Evolutionary conservation across 2,113 vertebrate genomes (phyloP).

Genomic region (Syngnathus typhle): DNA sequence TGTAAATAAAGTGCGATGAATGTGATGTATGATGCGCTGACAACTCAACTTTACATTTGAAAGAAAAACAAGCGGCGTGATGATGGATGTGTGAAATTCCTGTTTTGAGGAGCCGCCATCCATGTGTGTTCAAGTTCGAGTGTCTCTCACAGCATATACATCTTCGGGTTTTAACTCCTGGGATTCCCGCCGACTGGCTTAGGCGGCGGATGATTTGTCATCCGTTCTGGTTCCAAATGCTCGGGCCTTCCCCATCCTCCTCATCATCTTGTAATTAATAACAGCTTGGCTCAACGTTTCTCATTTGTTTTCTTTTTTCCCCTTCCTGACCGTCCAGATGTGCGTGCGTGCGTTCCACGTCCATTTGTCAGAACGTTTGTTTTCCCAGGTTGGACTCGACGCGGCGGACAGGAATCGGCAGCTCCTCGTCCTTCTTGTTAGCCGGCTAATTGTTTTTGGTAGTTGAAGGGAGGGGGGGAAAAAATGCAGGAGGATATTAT

Average conservation of each 20-base stretch:
- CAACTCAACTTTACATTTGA: background rate
- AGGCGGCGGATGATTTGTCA: slow-evolving; percentile 61
- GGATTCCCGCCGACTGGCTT: slow-evolving; percentile 45
- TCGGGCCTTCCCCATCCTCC: slow-evolving; percentile 59
- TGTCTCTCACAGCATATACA: slow-evolving; percentile 5
- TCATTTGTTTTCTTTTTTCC: slow-evolving; percentile 66
- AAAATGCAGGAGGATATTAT: slow-evolving; percentile 25
- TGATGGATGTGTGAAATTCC: slow-evolving; percentile 11
- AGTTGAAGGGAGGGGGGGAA: slow-evolving; percentile 17
- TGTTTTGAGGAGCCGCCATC: background rate
- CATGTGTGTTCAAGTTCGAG: slow-evolving; percentile 6
- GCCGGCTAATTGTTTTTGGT: slow-evolving; percentile 48
- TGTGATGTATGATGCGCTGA: background rate
- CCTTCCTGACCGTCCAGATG: slow-evolving; percentile 57
- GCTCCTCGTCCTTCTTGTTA: slow-evolving; percentile 26
- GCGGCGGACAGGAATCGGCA: slow-evolving; percentile 38
- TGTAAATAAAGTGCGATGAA: background rate
- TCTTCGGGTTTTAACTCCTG: slow-evolving; percentile 10
- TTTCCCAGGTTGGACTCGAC: slow-evolving; percentile 23
- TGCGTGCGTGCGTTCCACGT: slow-evolving; percentile 38
- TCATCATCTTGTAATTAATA: slow-evolving; percentile 76
- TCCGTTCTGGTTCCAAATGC: slow-evolving; percentile 57
- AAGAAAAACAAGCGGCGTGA: background rate
- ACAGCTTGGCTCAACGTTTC: slow-evolving; percentile 69
- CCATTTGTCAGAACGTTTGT: slow-evolving; percentile 1